Base-by-base conservation (phyloP, 30 jellyfish, hydroid and myxozoan species). In the Turritopsis rubra region DNA sequence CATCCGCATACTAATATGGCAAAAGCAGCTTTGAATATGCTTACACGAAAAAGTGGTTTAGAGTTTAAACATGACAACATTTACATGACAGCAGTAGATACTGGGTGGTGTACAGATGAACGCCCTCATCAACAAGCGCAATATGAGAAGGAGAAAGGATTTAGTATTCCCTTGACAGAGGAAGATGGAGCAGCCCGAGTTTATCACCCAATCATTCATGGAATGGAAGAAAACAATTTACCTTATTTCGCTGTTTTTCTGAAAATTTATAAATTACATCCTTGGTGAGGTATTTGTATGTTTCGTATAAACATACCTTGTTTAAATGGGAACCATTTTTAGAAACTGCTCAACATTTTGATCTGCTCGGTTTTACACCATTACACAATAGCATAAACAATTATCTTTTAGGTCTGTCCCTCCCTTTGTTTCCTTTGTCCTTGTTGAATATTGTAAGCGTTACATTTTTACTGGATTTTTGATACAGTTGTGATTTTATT, bases 1-100 rank as follows among this genome's bases (percentile, higher is more conserved):
- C 92, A 85, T 78, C 84, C 83, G n/a, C 92, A 85, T 53, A 85
- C 92, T 1, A 85, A 85, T 72, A 85, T 85, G 92, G 92, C 92
- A 19, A 85, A 85, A 29, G 92, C 92, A 0, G 92, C 92, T 7
- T 73, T 85, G 23, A 85, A 85, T 71, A 85, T 85, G 92, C 76
- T 85, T 9, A 85, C 92, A 24, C 71, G 92, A 79, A 85, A 87
- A 18, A 85, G 87, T 78, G 92, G 92, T 66, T 7, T 85, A 8
- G 92, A 85, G 52, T 68, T 75, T 8, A 26, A 26, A 21, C 20
- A 1, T 30, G 87, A 85, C 41, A 52, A 52, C 18, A 85, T 85
- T 0, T 85, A 75, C 71, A 85, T 85, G 92, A 85, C 92, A 0
- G 83, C 87, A 7, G 92, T 85, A 21, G 92, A 85, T 66, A 85